Evolutionary conservation across 2,113 vertebrate genomes (phyloP), one percentile per base, ranked within the genome.

Genomic region (Microcebus murinus): DNA sequence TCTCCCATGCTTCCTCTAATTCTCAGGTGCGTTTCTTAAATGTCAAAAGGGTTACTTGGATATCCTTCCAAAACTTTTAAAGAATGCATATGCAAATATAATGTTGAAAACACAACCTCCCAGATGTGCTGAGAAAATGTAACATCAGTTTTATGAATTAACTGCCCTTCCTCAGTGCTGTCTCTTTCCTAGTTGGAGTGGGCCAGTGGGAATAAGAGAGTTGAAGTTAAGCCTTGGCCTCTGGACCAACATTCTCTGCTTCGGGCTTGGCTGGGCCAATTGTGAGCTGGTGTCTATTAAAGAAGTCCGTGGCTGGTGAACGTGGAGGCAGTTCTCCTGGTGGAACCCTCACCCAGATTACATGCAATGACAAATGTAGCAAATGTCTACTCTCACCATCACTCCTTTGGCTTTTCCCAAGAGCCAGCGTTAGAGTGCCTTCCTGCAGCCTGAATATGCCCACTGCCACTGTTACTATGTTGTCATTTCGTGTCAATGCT

Each of bases 31-130:
- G 15, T 65, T 91, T 85, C 48, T 95, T 85, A 80, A 63, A 94
- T n/a, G 27, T 63, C 36, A 29, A 48, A 81, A 70, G 81, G 4
- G 42, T 91, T 61, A n/a, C n/a, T 87, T 80, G n/a, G 8, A 31
- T 94, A 20, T 15, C 25, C 23, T 96, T 90, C 27, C 31, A 87
- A 61, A 92, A 74, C 68, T 77, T 67, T 21, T 65, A 85, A 96
- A 83, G 48, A 36, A 55, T 27, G 2, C 20, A 6, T 52, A 42
- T 6, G 15, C 23, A 79, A 67, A 79, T 84, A 6, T 57, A 65
- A 61, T 25, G 45, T 77, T 82, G 61, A 86, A 84, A 90, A 79
- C 39, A 68, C 59, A 50, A 15, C 34, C 17, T 80, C n/a, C 68
- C 6, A 23, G 86, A 21, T 85, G 14, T 76, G 61, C 59, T 48